phyloP scores from a whole-genome alignment of 2,888 invertebrate genomes.

The Agriopis aurantiaria region DNA sequence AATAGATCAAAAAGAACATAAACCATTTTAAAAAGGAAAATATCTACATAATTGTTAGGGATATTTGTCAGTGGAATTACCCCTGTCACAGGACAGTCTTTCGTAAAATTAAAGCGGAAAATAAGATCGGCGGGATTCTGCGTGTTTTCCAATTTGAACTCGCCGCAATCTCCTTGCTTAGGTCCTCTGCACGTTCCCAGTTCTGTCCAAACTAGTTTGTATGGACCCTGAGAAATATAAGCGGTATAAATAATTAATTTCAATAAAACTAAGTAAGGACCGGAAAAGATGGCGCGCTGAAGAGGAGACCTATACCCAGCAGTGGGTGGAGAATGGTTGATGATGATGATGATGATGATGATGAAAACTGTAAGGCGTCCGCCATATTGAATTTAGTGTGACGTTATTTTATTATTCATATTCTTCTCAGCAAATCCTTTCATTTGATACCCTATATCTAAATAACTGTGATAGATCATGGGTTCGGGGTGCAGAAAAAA shows the following conservation, averaged over 20 bases:
- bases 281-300: too few species aligned
- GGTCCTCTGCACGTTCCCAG: conserved; percentile 73
- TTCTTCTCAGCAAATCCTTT: too few species aligned
- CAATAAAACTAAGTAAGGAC: too few species aligned
- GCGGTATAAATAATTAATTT: not conserved
- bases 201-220: conserved; percentile 58
- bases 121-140: conserved; percentile 69
- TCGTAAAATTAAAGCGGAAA: conserved; percentile 63
- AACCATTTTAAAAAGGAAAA: conserved; percentile 4
- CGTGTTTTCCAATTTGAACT: conserved; percentile 57
- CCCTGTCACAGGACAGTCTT: conserved; percentile 68
- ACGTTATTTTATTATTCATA: too few species aligned
- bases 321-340: too few species aligned
- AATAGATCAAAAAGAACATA: not conserved
- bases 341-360: too few species aligned
- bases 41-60: conserved; percentile 11
- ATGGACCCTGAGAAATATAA: conserved; percentile 65
- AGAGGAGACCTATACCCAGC: too few species aligned
- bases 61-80: conserved; percentile 52
- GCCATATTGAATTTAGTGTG: too few species aligned
- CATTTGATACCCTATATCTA: too few species aligned
- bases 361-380: too few species aligned
- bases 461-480: too few species aligned
- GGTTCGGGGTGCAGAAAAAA: too few species aligned
- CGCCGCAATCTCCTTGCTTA: conserved; percentile 67